Base-by-base conservation (phyloP, 2,113 vertebrate species). In the Caloenas nicobarica region DNA sequence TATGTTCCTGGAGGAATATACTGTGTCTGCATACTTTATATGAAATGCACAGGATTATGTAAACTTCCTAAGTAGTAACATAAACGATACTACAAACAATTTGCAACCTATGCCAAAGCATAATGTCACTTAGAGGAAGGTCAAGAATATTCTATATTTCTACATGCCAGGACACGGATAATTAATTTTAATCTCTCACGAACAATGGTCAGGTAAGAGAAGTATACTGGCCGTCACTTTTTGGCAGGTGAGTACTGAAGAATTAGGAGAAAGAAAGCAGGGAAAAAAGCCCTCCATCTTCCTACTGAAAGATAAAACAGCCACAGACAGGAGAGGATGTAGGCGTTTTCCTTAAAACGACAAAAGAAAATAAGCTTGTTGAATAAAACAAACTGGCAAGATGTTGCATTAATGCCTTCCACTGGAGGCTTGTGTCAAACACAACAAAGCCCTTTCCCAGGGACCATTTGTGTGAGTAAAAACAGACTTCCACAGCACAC, bases 161-260 rank as follows among this genome's bases (percentile, higher is more conserved):
- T 68, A 91, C 64, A 83, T 88, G 77, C 74, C 83, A 96, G 82
- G 72, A 95, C 26, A 26, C 16, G 85, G 78, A 89, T 88, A 83
- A 92, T 79, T 95, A 79, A 92, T 91, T 90, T 91, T 61, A 62
- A 34, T 93, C 77, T 79, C 74, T 92, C 81, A 78, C 68, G 58
- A 93, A 71, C 21, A 79, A 31, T 16, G 5, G 21, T 38, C 54
- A 78, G 29, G 89, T 61, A 92, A 90, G 68, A 88, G 34, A 65
- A 74, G 57, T 28, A 62, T 5, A 22, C 38, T 48, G 38, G 10
- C 29, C 50, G 44, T 86, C 91, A 48, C 84, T 93, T 95, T 89
- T 95, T 96, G 92, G 82, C 76, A 42, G 57, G 44, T 73, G 73
- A 53, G 31, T 81, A 70, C 85, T 77, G 70, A 96, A 93, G 73